These are phyloP conservation scores for Narcine bancroftii DNA, from an alignment of 2,113 vertebrate species.

Conservation along the genomic window DNA sequence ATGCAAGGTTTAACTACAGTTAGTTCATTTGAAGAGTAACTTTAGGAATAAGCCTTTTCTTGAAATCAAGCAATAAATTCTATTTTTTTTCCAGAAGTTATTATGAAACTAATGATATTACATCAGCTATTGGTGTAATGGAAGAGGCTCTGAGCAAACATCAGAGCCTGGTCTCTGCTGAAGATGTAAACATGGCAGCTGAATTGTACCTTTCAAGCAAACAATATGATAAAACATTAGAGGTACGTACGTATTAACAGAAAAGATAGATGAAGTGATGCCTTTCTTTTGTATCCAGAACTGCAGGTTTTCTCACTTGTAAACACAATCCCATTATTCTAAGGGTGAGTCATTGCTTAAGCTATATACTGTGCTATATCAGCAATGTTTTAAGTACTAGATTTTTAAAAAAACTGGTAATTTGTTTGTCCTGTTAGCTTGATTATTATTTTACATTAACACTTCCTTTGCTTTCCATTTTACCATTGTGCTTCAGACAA, in stretches of 20 bases:
- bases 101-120: slow-evolving; percentile 80
- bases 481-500: background rate
- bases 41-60: background rate
- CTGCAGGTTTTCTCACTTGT: background rate
- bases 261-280: background rate
- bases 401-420: background rate
- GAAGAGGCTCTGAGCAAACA: slow-evolving; percentile 81
- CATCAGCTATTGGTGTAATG: slow-evolving; percentile 77
- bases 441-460: background rate
- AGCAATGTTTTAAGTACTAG: background rate
- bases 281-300: background rate
- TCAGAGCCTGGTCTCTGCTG: slow-evolving; percentile 74
- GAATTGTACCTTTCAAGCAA: slow-evolving; percentile 84
- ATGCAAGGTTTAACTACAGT: background rate
- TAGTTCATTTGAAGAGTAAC: background rate
- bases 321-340: background rate
- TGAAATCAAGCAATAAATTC: background rate
- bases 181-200: slow-evolving; percentile 85
- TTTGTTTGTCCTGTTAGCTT: background rate
- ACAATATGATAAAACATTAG: slow-evolving; percentile 74
- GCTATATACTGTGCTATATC: background rate
- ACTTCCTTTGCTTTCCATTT: background rate
- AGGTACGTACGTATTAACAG: slow-evolving; percentile 57
- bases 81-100: slow-evolving; percentile 67
- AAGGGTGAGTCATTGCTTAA: background rate